Base-by-base conservation (phyloP, 2,888 invertebrate genomes). In the Liposcelis brunnea region DNA sequence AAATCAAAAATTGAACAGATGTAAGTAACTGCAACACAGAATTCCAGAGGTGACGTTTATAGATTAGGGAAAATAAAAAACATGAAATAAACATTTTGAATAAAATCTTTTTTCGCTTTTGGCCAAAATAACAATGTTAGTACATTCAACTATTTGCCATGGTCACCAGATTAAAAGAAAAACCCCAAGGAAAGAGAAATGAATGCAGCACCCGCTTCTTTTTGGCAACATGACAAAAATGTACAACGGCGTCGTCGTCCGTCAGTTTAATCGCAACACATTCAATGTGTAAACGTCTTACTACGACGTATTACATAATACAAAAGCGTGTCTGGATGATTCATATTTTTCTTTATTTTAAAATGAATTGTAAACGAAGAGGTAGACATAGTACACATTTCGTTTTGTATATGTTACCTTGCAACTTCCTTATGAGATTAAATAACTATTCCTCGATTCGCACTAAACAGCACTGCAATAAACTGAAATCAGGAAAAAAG, bases 1-100 rank as follows among this genome's bases (percentile, higher is more conserved):
- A 82, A 80, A 58, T 67, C 73, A 6, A 72, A 75, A 54, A 68
- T 91, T 44, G 83, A 87, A 57, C 77, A 80, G 59, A 83, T 91
- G 91, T 90, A 65, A 74, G 80, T 70, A 54, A 42, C 12, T 34
- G 31, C n/a, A n/a, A n/a, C n/a, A n/a, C n/a, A n/a, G n/a, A n/a
- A 46, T 16, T 15, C 18, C 21, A 5, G n/a, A 46, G 32, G 14
- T n/a, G 12, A n/a, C 42, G 31, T 32, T 32, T 32, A 32, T n/a
- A n/a, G n/a, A n/a, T n/a, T n/a, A n/a, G 15, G 15, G 12, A 44
- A 40, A 18, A 45, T 31, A 45, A 45, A 11, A 44, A 45, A 45
- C 3, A 15, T 15, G 2, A 16, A 15, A 34, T 33, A 14, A 32
- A 16, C 15, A 26, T 34, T 16, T 16, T 19, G 40, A 45, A 4